Percentiles rank a stretch among this genome's conserved stretches.
phyloP scores from a whole-genome alignment of 2,888 invertebrate genomes.

The Tortrix viridana region DNA sequence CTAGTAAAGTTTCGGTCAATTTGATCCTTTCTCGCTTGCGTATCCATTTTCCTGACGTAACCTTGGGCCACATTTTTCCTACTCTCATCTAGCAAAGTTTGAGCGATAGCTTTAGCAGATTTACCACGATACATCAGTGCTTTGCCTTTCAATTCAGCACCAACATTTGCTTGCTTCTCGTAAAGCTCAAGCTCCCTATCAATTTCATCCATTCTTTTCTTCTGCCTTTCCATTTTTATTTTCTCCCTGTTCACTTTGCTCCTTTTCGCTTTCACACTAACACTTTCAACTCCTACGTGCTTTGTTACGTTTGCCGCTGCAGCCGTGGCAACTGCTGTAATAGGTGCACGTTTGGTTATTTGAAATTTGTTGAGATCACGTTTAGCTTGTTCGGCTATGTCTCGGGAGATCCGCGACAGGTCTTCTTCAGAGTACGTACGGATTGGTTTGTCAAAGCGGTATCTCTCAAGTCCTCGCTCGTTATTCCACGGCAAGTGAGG shows the following conservation, averaged over 20 bases:
- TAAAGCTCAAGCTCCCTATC: conserved; percentile 68
- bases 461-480: conserved; percentile 87
- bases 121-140: conserved; percentile 87
- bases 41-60: conserved; percentile 59
- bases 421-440: conserved; percentile 88
- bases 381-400: conserved; percentile 88
- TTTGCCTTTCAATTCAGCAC: conserved; percentile 80
- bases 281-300: conserved; percentile 85
- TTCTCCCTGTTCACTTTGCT: conserved; percentile 72
- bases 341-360: conserved; percentile 85
- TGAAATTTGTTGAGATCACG: conserved; percentile 85
- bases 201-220: conserved; percentile 74
- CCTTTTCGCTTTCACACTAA: conserved; percentile 76
- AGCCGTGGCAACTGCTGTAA: conserved; percentile 85
- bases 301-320: conserved; percentile 86
- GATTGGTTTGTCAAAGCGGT: conserved; percentile 86
- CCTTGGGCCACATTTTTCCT: conserved; percentile 79
- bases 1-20: conserved; percentile 55
- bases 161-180: conserved; percentile 73
- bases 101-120: conserved; percentile 90
- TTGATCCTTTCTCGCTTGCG: conserved; percentile 54
- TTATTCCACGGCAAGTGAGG: conserved; percentile 91
- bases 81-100: conserved; percentile 85
- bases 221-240: conserved; percentile 69
- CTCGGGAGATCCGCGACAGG: conserved; percentile 86